Base-by-base conservation (phyloP, 2,797 vertebrate genomes). In the Leucoraja ocellata region DNA sequence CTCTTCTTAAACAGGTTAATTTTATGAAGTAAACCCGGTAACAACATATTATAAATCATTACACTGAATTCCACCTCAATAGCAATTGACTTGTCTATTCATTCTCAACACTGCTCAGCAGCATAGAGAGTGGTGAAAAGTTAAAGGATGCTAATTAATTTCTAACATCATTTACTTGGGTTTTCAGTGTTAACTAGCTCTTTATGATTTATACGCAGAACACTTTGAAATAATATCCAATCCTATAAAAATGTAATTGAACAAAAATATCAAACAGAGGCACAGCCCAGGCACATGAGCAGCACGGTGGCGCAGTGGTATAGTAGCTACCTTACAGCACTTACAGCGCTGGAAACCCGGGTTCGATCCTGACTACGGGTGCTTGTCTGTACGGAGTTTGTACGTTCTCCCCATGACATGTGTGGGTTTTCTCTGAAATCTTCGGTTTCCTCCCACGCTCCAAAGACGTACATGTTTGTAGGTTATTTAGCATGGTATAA, bases 1-100 rank as follows among this genome's bases (percentile, higher is more conserved):
- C 13, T 68, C 61, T 88, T 63, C 83, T 88, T 88, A 68, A 88
- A 65, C 28, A 36, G n/a, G 65, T 88, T 68, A 88, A 68, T 68
- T 36, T 88, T 68, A n/a, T 16, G 36, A 36, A 88, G 84, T 88
- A 88, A 68, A 88, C 25, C 28, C 6, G 63, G 58, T 32, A 32
- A 86, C 58, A 86, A 61, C 28, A 86, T 65, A 4, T 86, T 63
- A 54, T 11, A n/a, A 28, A 63, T 63, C 58, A 86, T 63, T 88
- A 14, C 61, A 65, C 32, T 88, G 61, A 88, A 88, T 16, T 3
- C 84, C 18, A 65, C 14, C 61, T 65, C 63, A 88, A 14, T 32
- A 8, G n/a, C n/a, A 88, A 88, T 88, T 63, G 68, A 88, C 84
- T 68, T 68, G 36, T 68, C 68, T 18, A 68, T 68, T 68, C 61